Evolutionary conservation across 2,888 invertebrate genomes (phyloP).

Genomic region (Heliconius erato): DNA sequence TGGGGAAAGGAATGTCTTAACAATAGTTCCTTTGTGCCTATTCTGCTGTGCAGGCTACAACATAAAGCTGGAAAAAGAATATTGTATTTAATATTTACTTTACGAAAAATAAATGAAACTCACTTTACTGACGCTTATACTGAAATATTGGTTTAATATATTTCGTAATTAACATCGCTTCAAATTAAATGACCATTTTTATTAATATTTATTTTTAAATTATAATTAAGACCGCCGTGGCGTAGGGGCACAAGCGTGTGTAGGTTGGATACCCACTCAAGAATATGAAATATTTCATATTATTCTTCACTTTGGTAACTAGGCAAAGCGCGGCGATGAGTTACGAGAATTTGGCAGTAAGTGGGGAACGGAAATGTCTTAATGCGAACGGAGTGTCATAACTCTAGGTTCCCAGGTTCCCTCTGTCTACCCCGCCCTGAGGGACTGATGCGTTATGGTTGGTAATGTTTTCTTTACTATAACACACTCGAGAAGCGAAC

Average conservation of each 20-base stretch:
- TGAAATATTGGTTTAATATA: conserved; percentile 7
- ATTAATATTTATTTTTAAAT: neutral
- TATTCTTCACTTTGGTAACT: too few species aligned
- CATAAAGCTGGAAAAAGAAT: neutral
- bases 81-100: neutral
- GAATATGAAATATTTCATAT: too few species aligned
- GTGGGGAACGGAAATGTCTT: too few species aligned
- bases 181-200: neutral
- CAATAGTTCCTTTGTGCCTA: neutral
- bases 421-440: too few species aligned
- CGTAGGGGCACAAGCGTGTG: neutral
- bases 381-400: too few species aligned
- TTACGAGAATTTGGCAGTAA: too few species aligned
- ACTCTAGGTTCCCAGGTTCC: too few species aligned
- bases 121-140: neutral
- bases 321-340: too few species aligned
- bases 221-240: neutral
- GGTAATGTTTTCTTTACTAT: too few species aligned
- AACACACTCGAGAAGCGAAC: too few species aligned
- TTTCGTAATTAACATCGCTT: conserved; percentile 16
- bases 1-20: neutral
- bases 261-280: neutral
- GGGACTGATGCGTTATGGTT: too few species aligned
- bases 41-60: neutral
- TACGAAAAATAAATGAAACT: neutral